phyloP scores from a whole-genome alignment of 1,140 invertebrate genomes.

The Berghia stephanieae region DNA sequence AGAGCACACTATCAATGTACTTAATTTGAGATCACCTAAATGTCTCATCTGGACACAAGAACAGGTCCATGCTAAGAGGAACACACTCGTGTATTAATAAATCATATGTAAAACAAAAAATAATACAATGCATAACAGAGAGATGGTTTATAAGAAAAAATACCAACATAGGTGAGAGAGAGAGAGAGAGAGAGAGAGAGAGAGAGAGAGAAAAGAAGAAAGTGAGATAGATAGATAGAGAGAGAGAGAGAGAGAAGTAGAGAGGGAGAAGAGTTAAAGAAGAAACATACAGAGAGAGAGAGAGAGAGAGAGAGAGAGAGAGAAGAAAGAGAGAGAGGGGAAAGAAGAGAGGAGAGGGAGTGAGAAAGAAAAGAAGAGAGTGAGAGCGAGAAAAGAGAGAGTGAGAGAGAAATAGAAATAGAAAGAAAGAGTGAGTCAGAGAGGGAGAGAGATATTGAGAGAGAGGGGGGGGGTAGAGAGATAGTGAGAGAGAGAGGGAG shows the following conservation, averaged over 20 bases:
- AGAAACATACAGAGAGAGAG: background rate
- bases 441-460: background rate
- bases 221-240: background rate
- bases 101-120: background rate
- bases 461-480: background rate
- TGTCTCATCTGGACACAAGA: no score
- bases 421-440: background rate
- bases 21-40: no score
- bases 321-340: background rate
- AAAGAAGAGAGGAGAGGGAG: background rate
- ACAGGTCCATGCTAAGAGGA: background rate
- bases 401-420: background rate
- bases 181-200: background rate
- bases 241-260: background rate
- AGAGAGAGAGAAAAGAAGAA: background rate
- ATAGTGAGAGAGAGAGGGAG: background rate
- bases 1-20: no score
- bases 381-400: background rate
- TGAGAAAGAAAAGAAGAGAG: background rate
- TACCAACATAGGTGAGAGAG: background rate
- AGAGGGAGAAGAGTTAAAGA: background rate
- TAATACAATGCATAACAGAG: background rate
- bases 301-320: constrained; percentile 1
- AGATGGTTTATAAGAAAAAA: background rate
- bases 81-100: background rate